Base-by-base conservation (phyloP, 2,888 invertebrate genomes). In the Heteromyza rotundicornis region DNA sequence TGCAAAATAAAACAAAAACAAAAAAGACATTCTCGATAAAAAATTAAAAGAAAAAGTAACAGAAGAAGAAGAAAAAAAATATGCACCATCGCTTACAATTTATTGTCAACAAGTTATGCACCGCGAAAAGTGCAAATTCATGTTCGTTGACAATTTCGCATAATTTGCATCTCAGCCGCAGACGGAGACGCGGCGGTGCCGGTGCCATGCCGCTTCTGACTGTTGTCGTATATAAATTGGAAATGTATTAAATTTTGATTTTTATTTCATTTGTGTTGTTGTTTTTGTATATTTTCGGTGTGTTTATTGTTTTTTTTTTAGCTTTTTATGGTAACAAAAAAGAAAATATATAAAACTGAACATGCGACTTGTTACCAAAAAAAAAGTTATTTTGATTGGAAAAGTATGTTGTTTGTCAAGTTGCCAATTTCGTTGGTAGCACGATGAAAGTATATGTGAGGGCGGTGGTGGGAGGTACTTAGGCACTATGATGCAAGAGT, bases 91-190 rank as follows among this genome's bases (percentile, higher is more conserved):
- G 40, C n/a, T 7, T 40, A n/a, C 40, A 40, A 40, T 40, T 40
- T 40, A 40, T 40, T 40, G 40, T 73, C 73, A 71, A 63, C 70
- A 68, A 67, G 71, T 72, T 77, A 74, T 74, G 77, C 76, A 76
- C 74, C 76, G 78, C 73, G 76, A 73, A 79, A 79, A 78, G 79
- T 78, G 80, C 80, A 78, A 78, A 78, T 75, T 76, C 79, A 77
- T 78, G 80, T 78, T 79, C 75, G 77, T 75, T 79, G 79, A 78
- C 80, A 78, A 77, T 79, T 80, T 78, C 76, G 75, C 77, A 79
- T 78, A 79, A 76, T 77, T 75, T 77, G 75, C 66, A 71, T 70
- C 64, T 74, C 71, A 75, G 60, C 40, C n/a, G 12, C n/a, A 12
- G 40, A 12, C 14, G 14, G 2, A 3, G 14, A 12, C n/a, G 40